These are phyloP conservation scores for Poecilia picta DNA, from an alignment of 2,797 vertebrate genomes.

Conservation along the genomic window DNA sequence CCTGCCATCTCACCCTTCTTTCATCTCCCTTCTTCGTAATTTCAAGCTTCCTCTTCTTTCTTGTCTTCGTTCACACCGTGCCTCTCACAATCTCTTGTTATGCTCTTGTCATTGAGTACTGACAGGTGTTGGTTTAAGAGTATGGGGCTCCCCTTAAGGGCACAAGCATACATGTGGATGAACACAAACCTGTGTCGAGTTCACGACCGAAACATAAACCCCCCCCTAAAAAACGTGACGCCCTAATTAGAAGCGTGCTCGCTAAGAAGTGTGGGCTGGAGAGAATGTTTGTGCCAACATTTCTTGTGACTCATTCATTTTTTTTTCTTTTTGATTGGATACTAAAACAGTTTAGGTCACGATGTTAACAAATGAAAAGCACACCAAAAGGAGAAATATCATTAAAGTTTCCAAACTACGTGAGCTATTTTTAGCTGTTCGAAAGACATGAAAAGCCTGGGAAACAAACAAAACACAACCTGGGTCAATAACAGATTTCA, in stretches of 20 bases:
- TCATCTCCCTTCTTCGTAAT: conserved; percentile 60
- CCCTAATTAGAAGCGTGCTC: neutral
- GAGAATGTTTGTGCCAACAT: conserved; percentile 2
- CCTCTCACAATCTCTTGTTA: conserved; percentile 53
- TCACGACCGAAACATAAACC: conserved; percentile 61
- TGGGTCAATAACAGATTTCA: conserved; percentile 78
- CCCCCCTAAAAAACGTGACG: neutral
- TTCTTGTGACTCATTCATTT: conserved; percentile 12
- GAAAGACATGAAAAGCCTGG: conserved; percentile 20
- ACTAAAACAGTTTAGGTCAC: neutral
- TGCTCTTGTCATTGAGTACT: conserved; percentile 67
- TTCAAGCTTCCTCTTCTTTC: conserved; percentile 41
- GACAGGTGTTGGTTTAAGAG: conserved; percentile 77
- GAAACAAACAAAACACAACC: conserved; percentile 48
- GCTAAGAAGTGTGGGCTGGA: neutral
- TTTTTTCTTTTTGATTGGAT: neutral
- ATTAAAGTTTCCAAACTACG: conserved; percentile 18
- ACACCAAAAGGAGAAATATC: conserved; percentile 1
- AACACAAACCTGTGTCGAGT: conserved; percentile 34
- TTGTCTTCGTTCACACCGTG: conserved; percentile 34
- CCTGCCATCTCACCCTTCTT: conserved; percentile 50
- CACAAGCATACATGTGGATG: conserved; percentile 41
- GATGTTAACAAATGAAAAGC: conserved; percentile 7
- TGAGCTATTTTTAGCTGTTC: conserved; percentile 42
- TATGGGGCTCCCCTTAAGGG: conserved; percentile 55